Evolutionary conservation across 2,113 vertebrate genomes (phyloP).

Genomic region (Garra rufa): DNA sequence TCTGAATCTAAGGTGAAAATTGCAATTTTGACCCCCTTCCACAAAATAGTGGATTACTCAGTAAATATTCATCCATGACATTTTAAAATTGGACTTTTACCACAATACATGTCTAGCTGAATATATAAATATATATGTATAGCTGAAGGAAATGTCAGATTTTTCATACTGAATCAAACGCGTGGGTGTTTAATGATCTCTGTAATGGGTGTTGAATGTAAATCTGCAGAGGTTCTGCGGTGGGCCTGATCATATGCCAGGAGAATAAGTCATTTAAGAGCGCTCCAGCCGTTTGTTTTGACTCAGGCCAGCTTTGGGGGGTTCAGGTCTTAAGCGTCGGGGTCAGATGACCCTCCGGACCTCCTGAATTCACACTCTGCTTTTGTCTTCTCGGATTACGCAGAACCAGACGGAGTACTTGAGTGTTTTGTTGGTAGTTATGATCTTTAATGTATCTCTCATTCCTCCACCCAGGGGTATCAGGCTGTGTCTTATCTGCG

Average conservation of each 20-base stretch:
- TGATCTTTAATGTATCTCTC: slow-evolving; percentile 53
- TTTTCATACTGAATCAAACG: too few relatives aligned
- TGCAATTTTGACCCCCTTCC: too few relatives aligned
- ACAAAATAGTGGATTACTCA: too few relatives aligned
- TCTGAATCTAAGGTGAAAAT: too few relatives aligned
- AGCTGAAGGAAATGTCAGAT: neutral
- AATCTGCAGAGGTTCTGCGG: neutral
- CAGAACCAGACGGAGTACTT: slow-evolving; percentile 25
- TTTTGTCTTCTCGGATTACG: slow-evolving; percentile 48
- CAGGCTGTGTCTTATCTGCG: slow-evolving; percentile 29
- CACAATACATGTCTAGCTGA: too few relatives aligned
- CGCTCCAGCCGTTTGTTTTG: slow-evolving; percentile 14
- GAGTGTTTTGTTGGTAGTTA: slow-evolving; percentile 45
- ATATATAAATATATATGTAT: too few relatives aligned
- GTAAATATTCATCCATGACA: too few relatives aligned
- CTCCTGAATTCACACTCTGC: slow-evolving; percentile 27
- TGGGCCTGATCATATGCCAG: neutral
- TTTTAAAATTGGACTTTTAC: too few relatives aligned
- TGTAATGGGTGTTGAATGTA: neutral
- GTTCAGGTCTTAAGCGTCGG: neutral
- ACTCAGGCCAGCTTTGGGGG: neutral
- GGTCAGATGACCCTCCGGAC: neutral
- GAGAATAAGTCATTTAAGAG: neutral
- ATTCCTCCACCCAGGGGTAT: slow-evolving; percentile 16
- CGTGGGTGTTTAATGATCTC: neutral